phyloP scores from a whole-genome alignment of 2,113 vertebrate genomes.

The Hiodon tergisus region DNA sequence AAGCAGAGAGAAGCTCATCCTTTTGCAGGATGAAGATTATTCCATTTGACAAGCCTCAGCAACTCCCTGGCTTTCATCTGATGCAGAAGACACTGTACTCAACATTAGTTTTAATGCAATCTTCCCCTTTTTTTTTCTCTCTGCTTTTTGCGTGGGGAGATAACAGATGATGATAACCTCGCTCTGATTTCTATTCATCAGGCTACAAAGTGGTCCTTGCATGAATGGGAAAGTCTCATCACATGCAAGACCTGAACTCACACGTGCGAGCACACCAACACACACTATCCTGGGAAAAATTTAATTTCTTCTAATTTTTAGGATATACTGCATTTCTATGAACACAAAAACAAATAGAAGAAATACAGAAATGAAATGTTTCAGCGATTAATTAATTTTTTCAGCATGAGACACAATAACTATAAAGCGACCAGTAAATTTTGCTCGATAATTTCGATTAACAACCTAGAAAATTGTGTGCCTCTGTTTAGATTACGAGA shows the following conservation, averaged over 20 bases:
- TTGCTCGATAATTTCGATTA: no score
- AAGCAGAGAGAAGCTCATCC: neutral
- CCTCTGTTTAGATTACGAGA: no score
- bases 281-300: no score
- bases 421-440: no score
- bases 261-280: neutral
- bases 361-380: no score
- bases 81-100: conserved; percentile 28
- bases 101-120: conserved; percentile 37
- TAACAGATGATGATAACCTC: conserved; percentile 30
- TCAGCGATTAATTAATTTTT: no score
- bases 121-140: neutral
- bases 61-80: conserved; percentile 29
- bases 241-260: neutral
- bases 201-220: conserved; percentile 13
- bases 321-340: no score
- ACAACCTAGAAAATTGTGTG: no score
- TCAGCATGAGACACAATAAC: no score
- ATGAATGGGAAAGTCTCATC: neutral
- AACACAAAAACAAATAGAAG: no score
- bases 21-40: conserved; percentile 25
- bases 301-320: no score
- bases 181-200: conserved; percentile 30
- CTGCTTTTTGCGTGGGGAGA: conserved; percentile 6
- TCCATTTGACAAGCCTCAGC: conserved; percentile 23